Base-by-base conservation (phyloP, 2,888 invertebrate species). In the Drosophila pegasa region DNA sequence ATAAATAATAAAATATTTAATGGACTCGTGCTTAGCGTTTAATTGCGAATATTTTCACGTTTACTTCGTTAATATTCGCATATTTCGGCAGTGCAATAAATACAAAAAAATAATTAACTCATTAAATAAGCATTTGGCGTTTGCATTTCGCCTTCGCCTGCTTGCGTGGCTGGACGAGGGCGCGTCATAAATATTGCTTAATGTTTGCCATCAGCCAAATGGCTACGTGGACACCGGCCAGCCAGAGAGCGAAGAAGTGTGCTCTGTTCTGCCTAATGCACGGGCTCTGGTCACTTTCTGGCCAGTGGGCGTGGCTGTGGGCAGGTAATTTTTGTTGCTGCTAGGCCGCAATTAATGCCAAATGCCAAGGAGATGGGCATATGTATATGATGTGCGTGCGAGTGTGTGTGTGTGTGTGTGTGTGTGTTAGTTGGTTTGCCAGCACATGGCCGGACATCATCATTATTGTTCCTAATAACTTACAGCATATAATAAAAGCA, bases 31-130 rank as follows among this genome's bases (percentile, higher is more conserved):
- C 80, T 64, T 52, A 64, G 65, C 87, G 52, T 84, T 87, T 88
- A 80, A 83, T 87, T 80, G 84, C 71, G 65, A 80, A 73, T 81
- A 79, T 70, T 88, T 88, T 20, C 83, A 81, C 82, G 86, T 78
- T 74, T 55, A 67, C 67, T 59, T 43, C 33, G 54, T 63, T 41
- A 66, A 66, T 66, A 72, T 75, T 79, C 72, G 80, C 72, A 75
- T 69, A 75, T 87, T 85, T 71, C 16, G 63, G 56, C 68, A 58
- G 31, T 88, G 88, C 87, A 88, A 83, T 83, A 83, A 83, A 83
- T 83, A 83, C 71, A 82, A 86, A 80, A 84, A 89, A 89, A 84
- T 84, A 84, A 84, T 89, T 84, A 84, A 87, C 89, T 89, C 89
- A 89, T 84, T 84, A 84, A 89, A 84, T 85, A 84, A 71, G 89